phyloP scores from a whole-genome alignment of 2,797 vertebrate genomes.

The Anableps anableps region DNA sequence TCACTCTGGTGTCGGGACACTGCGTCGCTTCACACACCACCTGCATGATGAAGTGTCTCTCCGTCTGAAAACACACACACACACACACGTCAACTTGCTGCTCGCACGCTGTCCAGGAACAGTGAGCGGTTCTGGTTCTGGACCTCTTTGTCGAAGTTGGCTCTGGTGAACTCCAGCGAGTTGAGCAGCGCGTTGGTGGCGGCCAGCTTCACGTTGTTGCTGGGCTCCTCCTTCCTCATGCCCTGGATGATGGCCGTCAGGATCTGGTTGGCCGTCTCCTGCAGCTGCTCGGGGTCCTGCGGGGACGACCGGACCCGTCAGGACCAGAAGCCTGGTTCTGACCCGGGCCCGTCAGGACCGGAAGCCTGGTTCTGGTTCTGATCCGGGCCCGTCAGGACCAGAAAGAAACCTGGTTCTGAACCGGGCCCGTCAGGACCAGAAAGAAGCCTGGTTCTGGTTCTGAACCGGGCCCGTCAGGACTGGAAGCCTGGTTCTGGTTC shows the following conservation, averaged over 20 bases:
- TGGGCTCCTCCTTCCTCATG: conserved; percentile 98
- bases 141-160: conserved; percentile 99
- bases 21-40: conserved; percentile 99
- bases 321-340: not conserved
- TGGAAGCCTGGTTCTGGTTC: too few species aligned
- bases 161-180: conserved; percentile 98
- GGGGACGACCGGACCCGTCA: not conserved
- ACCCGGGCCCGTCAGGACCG: too few species aligned
- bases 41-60: conserved; percentile 99
- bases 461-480: too few species aligned
- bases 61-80: conserved; percentile 84
- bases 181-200: conserved; percentile 98
- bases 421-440: too few species aligned
- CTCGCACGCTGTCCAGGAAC: not conserved
- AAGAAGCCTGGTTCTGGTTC: too few species aligned
- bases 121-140: not conserved
- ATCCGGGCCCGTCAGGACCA: too few species aligned
- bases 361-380: too few species aligned
- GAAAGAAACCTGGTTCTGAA: too few species aligned
- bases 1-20: conserved; percentile 96
- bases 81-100: not conserved
- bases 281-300: conserved; percentile 97
- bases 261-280: conserved; percentile 98
- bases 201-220: conserved; percentile 97
- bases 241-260: conserved; percentile 99